A percentile compares a stretch with the other conserved stretches of the same genome.
These are phyloP conservation scores for Ciconia nigra DNA, from an alignment of 2,797 vertebrate genomes.

Conservation along the genomic window DNA sequence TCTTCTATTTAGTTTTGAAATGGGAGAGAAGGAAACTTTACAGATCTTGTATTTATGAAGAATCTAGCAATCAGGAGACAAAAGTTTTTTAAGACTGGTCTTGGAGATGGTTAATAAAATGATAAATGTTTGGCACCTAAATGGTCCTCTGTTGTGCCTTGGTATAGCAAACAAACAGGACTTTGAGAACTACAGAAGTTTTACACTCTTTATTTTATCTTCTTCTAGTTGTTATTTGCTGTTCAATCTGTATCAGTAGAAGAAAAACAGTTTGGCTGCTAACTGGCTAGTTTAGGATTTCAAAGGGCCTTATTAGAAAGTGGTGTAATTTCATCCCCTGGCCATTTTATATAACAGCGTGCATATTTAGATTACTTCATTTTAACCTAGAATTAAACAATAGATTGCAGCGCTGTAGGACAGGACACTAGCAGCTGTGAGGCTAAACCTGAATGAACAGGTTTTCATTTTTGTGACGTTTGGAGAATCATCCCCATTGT, in stretches of 20 bases:
- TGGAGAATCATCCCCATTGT: background rate
- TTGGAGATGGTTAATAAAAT: background rate
- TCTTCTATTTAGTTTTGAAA: background rate
- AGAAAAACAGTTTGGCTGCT: slow-evolving; percentile 86
- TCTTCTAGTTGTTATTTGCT: slow-evolving; percentile 78
- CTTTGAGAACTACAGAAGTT: background rate
- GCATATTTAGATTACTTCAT: slow-evolving; percentile 80
- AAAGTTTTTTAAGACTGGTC: background rate
- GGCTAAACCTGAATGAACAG: background rate
- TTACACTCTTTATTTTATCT: slow-evolving; percentile 56
- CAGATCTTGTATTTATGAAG: background rate
- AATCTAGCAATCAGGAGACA: background rate
- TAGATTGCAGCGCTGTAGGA: slow-evolving; percentile 69
- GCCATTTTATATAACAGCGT: slow-evolving; percentile 74
- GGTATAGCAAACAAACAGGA: background rate
- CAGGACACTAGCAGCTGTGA: slow-evolving; percentile 62
- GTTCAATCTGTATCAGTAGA: slow-evolving; percentile 79
- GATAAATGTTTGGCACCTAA: background rate
- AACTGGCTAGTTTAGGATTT: slow-evolving; percentile 82
- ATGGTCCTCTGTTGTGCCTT: background rate
- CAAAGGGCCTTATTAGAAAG: slow-evolving; percentile 87
- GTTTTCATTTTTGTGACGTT: background rate
- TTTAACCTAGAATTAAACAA: slow-evolving; percentile 84
- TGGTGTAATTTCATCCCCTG: slow-evolving; percentile 91
- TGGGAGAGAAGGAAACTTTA: background rate